Conservation (phyloP, 2,888 invertebrate species). For the Neoitamus cyanurus region DNA sequence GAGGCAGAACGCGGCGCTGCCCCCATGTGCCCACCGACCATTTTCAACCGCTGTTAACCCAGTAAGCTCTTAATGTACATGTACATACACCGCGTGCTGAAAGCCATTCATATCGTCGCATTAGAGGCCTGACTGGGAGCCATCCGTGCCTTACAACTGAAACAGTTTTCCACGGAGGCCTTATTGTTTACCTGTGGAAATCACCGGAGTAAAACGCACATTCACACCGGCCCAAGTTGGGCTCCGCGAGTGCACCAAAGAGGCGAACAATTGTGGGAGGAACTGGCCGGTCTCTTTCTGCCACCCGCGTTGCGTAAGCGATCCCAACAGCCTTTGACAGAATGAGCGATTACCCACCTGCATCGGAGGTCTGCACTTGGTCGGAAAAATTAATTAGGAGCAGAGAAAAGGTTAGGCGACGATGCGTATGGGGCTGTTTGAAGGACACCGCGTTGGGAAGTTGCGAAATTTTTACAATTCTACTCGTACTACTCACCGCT, state of each 20-base stretch:
- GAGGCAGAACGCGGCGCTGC: background rate
- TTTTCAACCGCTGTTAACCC: constrained; percentile 7
- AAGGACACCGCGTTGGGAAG: constrained; percentile 22
- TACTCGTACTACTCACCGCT: constrained; percentile 72
- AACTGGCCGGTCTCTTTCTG: background rate
- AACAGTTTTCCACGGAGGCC: background rate
- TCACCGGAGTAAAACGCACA: constrained; percentile 13
- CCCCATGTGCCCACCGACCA: background rate
- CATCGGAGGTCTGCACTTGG: background rate
- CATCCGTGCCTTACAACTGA: background rate
- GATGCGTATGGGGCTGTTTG: constrained; percentile 15
- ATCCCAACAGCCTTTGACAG: too few relatives aligned
- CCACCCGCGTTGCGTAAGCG: background rate
- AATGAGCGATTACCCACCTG: background rate
- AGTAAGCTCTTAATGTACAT: constrained; percentile 17
- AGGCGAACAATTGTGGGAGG: constrained; percentile 17
- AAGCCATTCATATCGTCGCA: background rate
- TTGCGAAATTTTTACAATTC: background rate
- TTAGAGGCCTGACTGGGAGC: background rate
- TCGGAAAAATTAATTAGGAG: constrained; percentile 14
- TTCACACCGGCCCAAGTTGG: background rate
- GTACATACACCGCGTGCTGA: background rate
- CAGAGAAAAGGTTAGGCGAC: background rate
- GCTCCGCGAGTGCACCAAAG: background rate
- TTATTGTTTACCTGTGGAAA: constrained; percentile 21